Evolutionary conservation across 2,113 vertebrate genomes (phyloP).

Genomic region (Grantiella picta): DNA sequence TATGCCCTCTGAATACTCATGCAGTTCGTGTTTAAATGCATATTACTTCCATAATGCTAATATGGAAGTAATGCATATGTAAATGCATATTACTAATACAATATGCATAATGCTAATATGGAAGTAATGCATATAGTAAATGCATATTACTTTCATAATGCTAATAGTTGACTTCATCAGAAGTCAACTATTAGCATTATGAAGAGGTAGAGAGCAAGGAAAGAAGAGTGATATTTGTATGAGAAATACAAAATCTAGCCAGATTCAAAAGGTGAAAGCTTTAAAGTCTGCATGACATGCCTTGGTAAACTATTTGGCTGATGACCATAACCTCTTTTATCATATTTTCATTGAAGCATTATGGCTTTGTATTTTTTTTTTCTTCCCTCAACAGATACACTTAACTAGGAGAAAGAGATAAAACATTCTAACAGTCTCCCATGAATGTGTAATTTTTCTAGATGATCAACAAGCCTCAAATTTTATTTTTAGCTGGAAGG

Average conservation of each 20-base stretch:
- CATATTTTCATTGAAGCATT: neutral
- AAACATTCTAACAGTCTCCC: neutral
- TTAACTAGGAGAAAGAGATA: neutral
- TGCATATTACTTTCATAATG: too few relatives aligned
- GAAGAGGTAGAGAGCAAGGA: neutral
- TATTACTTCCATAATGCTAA: too few relatives aligned
- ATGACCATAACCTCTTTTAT: neutral
- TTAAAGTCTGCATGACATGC: neutral
- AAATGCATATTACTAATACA: too few relatives aligned
- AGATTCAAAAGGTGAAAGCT: neutral
- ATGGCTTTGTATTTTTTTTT: neutral
- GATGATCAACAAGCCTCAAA: neutral
- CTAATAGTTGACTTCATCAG: too few relatives aligned
- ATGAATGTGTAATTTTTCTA: neutral
- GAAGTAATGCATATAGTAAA: too few relatives aligned
- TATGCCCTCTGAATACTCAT: neutral
- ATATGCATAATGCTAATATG: too few relatives aligned
- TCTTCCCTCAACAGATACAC: neutral
- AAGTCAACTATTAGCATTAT: neutral
- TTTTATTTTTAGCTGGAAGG: neutral
- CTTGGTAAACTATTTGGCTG: neutral
- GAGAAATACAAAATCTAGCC: neutral
- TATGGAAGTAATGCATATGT: too few relatives aligned
- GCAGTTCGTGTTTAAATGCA: neutral
- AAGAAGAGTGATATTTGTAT: neutral